phyloP scores from a whole-genome alignment of 2,888 invertebrate genomes.

The Drosophila percnosoma region DNA sequence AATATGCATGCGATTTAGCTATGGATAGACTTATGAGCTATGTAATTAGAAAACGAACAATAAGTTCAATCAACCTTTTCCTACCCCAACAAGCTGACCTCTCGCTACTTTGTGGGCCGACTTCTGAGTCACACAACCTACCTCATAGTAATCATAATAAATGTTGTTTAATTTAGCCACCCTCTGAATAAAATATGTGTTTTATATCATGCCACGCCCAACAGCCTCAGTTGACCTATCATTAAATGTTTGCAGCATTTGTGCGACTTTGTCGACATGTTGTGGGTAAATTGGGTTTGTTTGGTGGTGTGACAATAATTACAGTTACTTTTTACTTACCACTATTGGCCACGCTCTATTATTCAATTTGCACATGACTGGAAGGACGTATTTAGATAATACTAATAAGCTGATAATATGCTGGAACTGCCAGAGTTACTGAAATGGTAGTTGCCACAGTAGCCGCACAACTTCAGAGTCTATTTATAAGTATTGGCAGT shows the following conservation, averaged over 20 bases:
- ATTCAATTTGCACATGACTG: constrained; percentile 55
- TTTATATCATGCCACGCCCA: not conserved
- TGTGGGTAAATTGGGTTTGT: not conserved
- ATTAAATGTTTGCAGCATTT: constrained; percentile 6
- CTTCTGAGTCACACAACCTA: not conserved
- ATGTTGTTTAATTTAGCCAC: constrained; percentile 17
- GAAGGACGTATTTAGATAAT: constrained; percentile 48
- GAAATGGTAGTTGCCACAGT: not conserved
- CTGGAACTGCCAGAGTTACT: not conserved
- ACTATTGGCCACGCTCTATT: constrained; percentile 45
- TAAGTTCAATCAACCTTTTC: not conserved
- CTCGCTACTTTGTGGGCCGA: not conserved
- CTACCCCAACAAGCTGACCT: not conserved
- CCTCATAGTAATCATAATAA: constrained; percentile 27
- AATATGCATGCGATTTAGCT: constrained; percentile 1
- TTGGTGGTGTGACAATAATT: constrained; percentile 29
- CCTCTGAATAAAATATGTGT: constrained; percentile 14
- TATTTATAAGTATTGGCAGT: constrained; percentile 29
- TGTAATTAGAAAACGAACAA: not conserved
- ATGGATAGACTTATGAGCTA: not conserved
- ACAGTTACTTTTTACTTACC: constrained; percentile 7
- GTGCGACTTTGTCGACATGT: not conserved
- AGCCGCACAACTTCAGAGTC: not conserved
- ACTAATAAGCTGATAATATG: constrained; percentile 53
- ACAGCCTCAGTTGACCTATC: constrained; percentile 1